Percentiles rank a stretch among this genome's conserved stretches.
Conservation (phyloP, 2,888 invertebrate genomes). For the Sinohyriopsis cumingii region DNA sequence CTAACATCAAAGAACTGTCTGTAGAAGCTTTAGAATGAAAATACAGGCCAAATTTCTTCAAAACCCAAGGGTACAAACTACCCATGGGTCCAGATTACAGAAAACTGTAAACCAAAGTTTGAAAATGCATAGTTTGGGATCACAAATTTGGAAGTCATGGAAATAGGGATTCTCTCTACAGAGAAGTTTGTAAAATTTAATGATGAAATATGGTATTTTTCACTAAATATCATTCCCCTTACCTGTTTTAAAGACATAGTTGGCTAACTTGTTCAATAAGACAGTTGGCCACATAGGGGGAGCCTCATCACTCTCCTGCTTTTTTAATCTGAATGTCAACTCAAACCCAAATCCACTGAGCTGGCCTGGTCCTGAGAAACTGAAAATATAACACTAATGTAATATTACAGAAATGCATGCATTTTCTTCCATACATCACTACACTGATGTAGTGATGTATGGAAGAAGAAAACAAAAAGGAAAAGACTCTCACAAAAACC, state of each 20-base stretch:
- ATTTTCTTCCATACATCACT: not conserved
- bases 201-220: no score
- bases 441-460: not conserved
- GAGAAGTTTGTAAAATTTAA: not conserved
- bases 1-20: no score
- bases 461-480: not conserved
- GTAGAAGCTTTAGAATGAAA: no score
- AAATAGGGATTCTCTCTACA: no score
- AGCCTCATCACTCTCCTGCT: conserved; percentile 77
- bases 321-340: conserved; percentile 85
- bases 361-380: conserved; percentile 70
- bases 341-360: conserved; percentile 92
- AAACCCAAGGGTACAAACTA: no score
- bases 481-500: not conserved
- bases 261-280: conserved; percentile 90
- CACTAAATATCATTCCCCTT: conserved; percentile 19
- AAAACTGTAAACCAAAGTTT: no score
- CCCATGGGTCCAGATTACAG: no score
- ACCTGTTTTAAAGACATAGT: conserved; percentile 93
- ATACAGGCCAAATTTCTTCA: no score
- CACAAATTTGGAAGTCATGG: no score
- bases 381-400: conserved; percentile 16
- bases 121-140: no score
- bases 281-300: conserved; percentile 96
- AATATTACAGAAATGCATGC: no score